Base-by-base conservation (phyloP, 2,888 invertebrate genomes). In the Ophonus ardosiacus region DNA sequence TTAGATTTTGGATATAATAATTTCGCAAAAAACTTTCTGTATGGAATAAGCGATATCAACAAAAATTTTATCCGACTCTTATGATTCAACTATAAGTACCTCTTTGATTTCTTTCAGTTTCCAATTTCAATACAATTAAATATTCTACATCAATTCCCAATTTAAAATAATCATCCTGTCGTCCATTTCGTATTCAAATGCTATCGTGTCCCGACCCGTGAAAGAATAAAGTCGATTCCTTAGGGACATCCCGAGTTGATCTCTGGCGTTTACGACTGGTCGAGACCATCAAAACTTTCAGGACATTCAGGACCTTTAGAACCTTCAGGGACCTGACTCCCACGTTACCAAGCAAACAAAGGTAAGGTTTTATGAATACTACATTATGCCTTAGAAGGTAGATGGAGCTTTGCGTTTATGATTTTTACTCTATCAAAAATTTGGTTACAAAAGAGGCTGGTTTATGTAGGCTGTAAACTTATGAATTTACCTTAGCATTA, bases 351-450 rank as follows among this genome's bases (percentile, higher is more conserved):
- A 31, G 38, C 24, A 38, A 68, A 68, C 63, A 63, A 63, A 24
- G 24, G 68, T 7, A 31, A 38, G 38, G 68, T 15, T 68, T 68
- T 68, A 68, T 68, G 68, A 68, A 68, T 68, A 68, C 68, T 68
- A 15, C 68, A 68, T 68, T 68, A n/a, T 68, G 24, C 24, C 24
- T 5, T 31, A 31, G 31, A 31, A 4, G 21, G 10, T 24, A 24
- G 63, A 68, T 10, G 68, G 7, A 68, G 65, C 65, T 65, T 65
- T 65, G 38, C 10, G 31, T 65, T 38, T 15, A 38, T 68, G 3
- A 68, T 68, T 40, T 68, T 38, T 31, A 21, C 24, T 68, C 31
- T 68, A 40, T 68, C n/a, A 68, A 7, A 15, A 68, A 68, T 68
- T 65, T 68, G 31, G n/a, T 38, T 68, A 68, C n/a, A 24, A 24